A percentile compares a stretch with the other conserved stretches of the same genome.
Evolutionary conservation across 2,113 vertebrate species (phyloP).

Genomic region (Scophthalmus maximus): DNA sequence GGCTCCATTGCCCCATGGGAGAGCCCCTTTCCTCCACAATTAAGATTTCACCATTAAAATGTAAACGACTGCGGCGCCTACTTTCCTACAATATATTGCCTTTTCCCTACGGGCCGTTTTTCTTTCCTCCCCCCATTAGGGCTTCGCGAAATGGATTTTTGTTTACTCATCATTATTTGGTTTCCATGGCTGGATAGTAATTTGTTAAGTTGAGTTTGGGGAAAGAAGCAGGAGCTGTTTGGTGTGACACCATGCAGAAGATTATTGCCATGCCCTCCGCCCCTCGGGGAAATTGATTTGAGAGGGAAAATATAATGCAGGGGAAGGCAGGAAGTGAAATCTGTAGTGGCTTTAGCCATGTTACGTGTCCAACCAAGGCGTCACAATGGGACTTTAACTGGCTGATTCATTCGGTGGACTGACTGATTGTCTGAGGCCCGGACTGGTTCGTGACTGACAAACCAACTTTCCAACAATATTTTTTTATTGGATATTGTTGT

Average conservation of each 20-base stretch:
- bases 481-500: too few relatives aligned
- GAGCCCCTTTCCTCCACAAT: constrained; percentile 55
- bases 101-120: constrained; percentile 51
- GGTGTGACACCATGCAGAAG: constrained; percentile 18
- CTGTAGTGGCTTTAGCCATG: not conserved
- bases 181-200: constrained; percentile 51
- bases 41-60: constrained; percentile 66
- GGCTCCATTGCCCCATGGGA: constrained; percentile 33
- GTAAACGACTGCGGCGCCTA: constrained; percentile 37
- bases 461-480: too few relatives aligned
- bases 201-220: constrained; percentile 50
- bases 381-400: constrained; percentile 20
- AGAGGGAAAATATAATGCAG: constrained; percentile 32
- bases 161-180: constrained; percentile 67
- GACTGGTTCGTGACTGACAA: not conserved
- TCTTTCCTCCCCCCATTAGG: constrained; percentile 43
- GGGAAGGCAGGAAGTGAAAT: constrained; percentile 27
- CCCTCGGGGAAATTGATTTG: constrained; percentile 54
- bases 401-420: not conserved
- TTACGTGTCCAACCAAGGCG: not conserved
- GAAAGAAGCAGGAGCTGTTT: constrained; percentile 10
- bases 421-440: not conserved
- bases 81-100: constrained; percentile 52
- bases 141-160: constrained; percentile 57
- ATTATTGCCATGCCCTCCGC: constrained; percentile 39